Evolutionary conservation across 1,140 invertebrate genomes (phyloP).

Genomic region (Pemphigus obesinymphae): DNA sequence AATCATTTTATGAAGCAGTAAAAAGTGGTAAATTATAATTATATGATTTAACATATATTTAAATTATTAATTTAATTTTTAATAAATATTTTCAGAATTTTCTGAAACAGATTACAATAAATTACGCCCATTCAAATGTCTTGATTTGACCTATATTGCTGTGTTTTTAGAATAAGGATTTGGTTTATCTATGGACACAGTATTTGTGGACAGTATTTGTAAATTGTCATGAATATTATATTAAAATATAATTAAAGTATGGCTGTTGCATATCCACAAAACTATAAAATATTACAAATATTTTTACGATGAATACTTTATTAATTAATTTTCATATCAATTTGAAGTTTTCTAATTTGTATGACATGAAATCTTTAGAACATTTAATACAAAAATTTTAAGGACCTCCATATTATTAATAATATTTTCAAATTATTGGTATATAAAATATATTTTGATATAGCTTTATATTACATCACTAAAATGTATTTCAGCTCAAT

Average conservation of each 20-base stretch:
- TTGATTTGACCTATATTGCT: conserved; percentile 84
- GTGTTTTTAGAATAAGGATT: conserved; percentile 78
- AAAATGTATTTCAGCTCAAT: no score
- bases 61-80: background rate
- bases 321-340: no score
- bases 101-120: conserved; percentile 67
- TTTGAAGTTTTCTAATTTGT: no score
- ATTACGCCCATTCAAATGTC: conserved; percentile 71
- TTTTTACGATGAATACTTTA: no score
- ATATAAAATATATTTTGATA: no score
- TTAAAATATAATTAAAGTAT: background rate
- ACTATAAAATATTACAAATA: no score
- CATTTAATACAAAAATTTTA: no score
- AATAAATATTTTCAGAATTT: conserved; percentile 52
- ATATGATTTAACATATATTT: background rate
- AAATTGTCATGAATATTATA: conserved; percentile 48
- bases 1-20: conserved; percentile 33
- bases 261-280: no score
- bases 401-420: no score
- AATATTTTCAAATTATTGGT: no score
- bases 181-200: conserved; percentile 63
- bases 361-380: no score
- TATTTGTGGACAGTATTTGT: conserved; percentile 72
- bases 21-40: conserved; percentile 26
- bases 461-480: no score